A percentile compares a stretch with the other conserved stretches of the same genome.
These are phyloP conservation scores for Latrodectus geometricus DNA, from an alignment of 1,140 invertebrate species.

Conservation along the genomic window DNA sequence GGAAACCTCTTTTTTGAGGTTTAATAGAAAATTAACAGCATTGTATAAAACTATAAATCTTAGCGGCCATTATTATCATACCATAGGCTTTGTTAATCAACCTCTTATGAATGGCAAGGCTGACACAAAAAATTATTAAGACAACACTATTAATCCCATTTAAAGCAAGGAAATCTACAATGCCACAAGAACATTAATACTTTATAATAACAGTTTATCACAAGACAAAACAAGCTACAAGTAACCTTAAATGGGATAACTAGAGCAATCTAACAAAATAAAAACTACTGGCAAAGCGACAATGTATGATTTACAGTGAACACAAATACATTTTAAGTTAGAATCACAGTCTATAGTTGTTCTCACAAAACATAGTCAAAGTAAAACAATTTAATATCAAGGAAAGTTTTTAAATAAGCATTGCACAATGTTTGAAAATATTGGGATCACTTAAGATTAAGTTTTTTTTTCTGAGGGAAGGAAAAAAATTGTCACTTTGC, in stretches of 20 bases:
- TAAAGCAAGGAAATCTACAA: constrained; percentile 32
- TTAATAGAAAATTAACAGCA: constrained; percentile 40
- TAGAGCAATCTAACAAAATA: constrained; percentile 16
- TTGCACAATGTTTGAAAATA: too few species aligned
- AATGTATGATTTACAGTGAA: neutral
- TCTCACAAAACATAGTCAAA: neutral
- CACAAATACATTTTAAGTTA: neutral
- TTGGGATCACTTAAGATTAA: neutral
- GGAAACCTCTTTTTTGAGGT: constrained; percentile 24
- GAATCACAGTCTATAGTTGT: neutral
- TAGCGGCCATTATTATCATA: constrained; percentile 60
- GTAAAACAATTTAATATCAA: neutral
- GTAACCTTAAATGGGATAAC: constrained; percentile 44
- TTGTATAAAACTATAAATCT: constrained; percentile 56
- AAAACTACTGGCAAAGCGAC: constrained; percentile 50
- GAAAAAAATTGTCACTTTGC: constrained; percentile 45
- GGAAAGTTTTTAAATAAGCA: too few species aligned
- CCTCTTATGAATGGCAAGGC: constrained; percentile 56
- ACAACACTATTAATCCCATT: constrained; percentile 55
- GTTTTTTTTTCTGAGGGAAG: neutral
- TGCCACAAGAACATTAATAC: neutral
- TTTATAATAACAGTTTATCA: neutral
- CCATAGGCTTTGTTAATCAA: constrained; percentile 62
- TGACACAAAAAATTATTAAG: constrained; percentile 31
- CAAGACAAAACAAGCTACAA: constrained; percentile 7